These are phyloP conservation scores for Cuniculus paca DNA, from an alignment of 2,797 vertebrate genomes.

Conservation along the genomic window DNA sequence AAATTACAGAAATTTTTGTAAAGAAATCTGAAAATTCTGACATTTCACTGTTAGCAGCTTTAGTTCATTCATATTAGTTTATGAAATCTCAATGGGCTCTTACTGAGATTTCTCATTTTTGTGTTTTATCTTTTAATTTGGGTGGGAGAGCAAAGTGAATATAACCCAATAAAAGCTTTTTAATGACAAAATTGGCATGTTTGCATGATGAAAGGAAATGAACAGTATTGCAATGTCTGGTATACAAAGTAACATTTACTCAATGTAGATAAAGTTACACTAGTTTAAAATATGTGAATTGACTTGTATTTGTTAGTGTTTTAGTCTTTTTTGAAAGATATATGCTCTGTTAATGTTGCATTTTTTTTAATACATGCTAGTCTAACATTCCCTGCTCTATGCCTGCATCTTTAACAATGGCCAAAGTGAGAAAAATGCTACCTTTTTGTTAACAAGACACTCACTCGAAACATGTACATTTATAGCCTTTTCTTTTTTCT, in stretches of 20 bases:
- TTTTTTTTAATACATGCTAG: slow-evolving; percentile 88
- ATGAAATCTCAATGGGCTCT: slow-evolving; percentile 68
- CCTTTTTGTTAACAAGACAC: slow-evolving; percentile 86
- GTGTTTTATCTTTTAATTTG: slow-evolving; percentile 72
- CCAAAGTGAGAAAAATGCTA: slow-evolving; percentile 88
- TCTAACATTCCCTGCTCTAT: slow-evolving; percentile 88
- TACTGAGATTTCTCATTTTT: slow-evolving; percentile 71
- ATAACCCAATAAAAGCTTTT: slow-evolving; percentile 79
- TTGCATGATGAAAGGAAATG: slow-evolving; percentile 87
- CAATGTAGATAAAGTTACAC: slow-evolving; percentile 90
- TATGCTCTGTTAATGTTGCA: slow-evolving; percentile 89
- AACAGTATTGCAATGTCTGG: slow-evolving; percentile 91
- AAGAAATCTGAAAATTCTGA: slow-evolving; percentile 81
- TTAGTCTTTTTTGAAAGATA: slow-evolving; percentile 90
- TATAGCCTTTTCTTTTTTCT: slow-evolving; percentile 59
- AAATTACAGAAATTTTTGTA: slow-evolving; percentile 71
- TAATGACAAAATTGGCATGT: slow-evolving; percentile 85
- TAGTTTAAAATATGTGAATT: slow-evolving; percentile 90
- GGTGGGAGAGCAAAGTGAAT: slow-evolving; percentile 65
- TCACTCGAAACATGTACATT: slow-evolving; percentile 84
- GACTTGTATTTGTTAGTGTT: slow-evolving; percentile 92
- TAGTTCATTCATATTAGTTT: slow-evolving; percentile 76
- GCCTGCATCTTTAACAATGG: slow-evolving; percentile 90
- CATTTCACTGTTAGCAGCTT: slow-evolving; percentile 83
- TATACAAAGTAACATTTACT: slow-evolving; percentile 89